These are phyloP conservation scores for Arge pagana DNA, from an alignment of 2,888 invertebrate species.

Conservation along the genomic window DNA sequence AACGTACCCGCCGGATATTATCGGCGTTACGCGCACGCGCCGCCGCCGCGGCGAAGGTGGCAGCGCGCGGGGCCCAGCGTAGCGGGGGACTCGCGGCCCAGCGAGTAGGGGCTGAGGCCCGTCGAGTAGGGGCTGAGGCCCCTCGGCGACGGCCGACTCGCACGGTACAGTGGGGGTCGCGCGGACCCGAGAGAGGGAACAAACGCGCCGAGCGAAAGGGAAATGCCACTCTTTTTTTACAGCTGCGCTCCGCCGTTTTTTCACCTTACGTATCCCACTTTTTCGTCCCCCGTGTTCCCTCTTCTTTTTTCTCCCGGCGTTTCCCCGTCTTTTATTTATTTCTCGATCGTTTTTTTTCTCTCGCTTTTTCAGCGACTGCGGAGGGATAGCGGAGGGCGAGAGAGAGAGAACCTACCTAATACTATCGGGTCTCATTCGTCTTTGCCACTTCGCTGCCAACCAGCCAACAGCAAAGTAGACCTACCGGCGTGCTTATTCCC, in stretches of 20 bases:
- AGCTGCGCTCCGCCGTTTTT: too few relatives aligned
- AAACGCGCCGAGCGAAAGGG: slow-evolving; percentile 48
- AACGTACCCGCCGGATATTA: too few relatives aligned
- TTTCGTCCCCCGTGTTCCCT: slow-evolving; percentile 21
- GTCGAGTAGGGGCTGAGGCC: slow-evolving; percentile 2
- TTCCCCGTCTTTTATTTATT: slow-evolving; percentile 40
- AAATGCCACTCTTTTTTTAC: slow-evolving; percentile 45
- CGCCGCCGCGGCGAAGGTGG: too few relatives aligned
- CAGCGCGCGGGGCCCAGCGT: slow-evolving; percentile 5
- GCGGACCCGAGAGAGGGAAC: neutral
- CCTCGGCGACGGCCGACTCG: slow-evolving; percentile 10
- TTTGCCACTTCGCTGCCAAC: slow-evolving; percentile 46
- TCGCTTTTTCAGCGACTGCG: too few relatives aligned
- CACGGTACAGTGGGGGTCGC: slow-evolving; percentile 23
- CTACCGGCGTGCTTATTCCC: neutral
- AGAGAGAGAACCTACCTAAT: too few relatives aligned
- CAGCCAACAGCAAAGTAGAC: slow-evolving; percentile 25
- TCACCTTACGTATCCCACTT: too few relatives aligned
- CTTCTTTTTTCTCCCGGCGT: too few relatives aligned
- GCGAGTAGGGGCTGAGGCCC: slow-evolving; percentile 6
- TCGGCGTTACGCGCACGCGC: too few relatives aligned
- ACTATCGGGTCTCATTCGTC: slow-evolving; percentile 54
- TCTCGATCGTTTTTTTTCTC: too few relatives aligned
- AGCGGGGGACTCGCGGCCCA: slow-evolving; percentile 5
- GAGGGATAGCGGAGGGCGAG: too few relatives aligned